Evolutionary conservation across 1,140 invertebrate genomes (phyloP), one percentile per base, ranked within the genome.

Genomic region (Macrobrachium nipponense): DNA sequence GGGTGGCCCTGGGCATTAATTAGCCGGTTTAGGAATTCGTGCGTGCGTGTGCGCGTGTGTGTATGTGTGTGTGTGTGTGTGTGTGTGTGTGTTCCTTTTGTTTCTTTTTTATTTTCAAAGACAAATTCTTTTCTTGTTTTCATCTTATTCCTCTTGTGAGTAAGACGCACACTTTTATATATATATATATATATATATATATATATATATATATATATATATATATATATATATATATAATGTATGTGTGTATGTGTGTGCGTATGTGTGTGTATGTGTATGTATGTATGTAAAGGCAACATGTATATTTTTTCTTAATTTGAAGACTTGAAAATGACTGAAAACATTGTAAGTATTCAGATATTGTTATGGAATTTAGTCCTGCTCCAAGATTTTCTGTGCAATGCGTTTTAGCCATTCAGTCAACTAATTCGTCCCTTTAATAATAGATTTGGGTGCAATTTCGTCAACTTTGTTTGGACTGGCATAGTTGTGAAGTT

Each of bases 41-140:
- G 72, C 43, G 18, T 27, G 72, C 43, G 70, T 73, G 18, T 73
- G 70, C 6, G 70, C 2, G 70, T 73, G 70, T 73, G 70, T 73
- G 70, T 4, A 6, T 73, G 70, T 73, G 72, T 75, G 18, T 27
- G 72, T 75, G 70, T 73, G 18, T 73, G 70, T 73, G 70, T 4
- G 70, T 73, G 70, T 73, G 70, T 73, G 70, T 4, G 70, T 73
- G 70, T 73, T 10, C 51, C 51, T 51, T 51, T 12, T 51, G 51
- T 6, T 51, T 51, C 12, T 51, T 12, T 51, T 51, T 51, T 51
- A n/a, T 51, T 6, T 27, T 2, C 43, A 44, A 2, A n/a, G n/a
- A 43, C 17, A 27, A 5, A 27, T 11, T 20, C 7, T 73, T 8
- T 73, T 73, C 36, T 36, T 36, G 58, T 73, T 73, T 15, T 51